Evolutionary conservation across 2,797 vertebrate species (phyloP), one percentile per base, ranked within the genome.

Genomic region (Helicolenus hilgendorfi): DNA sequence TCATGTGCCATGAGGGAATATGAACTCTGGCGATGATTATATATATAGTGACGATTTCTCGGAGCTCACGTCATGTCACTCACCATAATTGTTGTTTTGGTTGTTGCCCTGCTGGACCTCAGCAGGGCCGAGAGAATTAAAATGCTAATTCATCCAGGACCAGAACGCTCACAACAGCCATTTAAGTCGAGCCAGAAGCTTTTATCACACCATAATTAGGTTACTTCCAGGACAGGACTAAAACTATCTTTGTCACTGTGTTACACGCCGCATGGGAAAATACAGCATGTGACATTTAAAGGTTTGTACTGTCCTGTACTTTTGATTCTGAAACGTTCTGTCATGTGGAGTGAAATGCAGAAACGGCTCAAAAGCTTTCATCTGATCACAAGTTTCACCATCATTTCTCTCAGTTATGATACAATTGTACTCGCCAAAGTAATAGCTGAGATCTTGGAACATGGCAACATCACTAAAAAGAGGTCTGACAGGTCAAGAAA

Each of bases 61-160:
- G 6, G 83, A 71, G 79, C 82, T 84, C 83, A 71, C 77, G 69
- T 94, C 92, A 89, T 6, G 92, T 93, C 90, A 85, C 84, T 92
- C 84, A 88, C 92, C 92, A 90, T 90, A 93, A 94, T 93, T 94
- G 81, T 84, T 83, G 86, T 94, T 94, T 91, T 89, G 81, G 83
- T 91, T 81, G 73, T 71, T 87, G 65, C 64, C 67, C 62, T 7
- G 58, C 64, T 31, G 83, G 88, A 79, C 81, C 81, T 87, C 86
- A 63, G 88, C 86, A 9, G 81, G 69, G 72, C 69, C 22, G 18
- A 72, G 73, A 85, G 81, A 90, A 88, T 89, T 79, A 87, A 91
- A 92, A 90, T 67, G 84, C 87, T 86, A 91, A 93, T 89, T 91
- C 87, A 92, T 77, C 76, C 65, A n/a, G 78, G 79, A 82, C 72